Evolutionary conservation across 2,888 invertebrate genomes (phyloP).

Genomic region (Campopleginae sp.): DNA sequence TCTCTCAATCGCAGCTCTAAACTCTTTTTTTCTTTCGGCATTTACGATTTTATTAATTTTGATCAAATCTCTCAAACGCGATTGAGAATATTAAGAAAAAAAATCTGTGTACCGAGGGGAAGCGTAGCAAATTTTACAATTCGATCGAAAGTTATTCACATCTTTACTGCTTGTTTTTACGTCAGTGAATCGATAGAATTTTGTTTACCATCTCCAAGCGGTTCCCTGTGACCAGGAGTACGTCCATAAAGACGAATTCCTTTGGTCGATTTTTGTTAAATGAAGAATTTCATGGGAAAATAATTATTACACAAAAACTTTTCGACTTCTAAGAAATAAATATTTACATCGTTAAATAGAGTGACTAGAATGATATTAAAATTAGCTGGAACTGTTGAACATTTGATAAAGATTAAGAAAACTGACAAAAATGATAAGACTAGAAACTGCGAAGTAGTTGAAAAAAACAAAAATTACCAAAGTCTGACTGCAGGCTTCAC

Average conservation of each 20-base stretch:
- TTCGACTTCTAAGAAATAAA: not conserved
- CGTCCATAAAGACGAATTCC: not conserved
- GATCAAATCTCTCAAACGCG: no score
- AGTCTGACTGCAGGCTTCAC: not conserved
- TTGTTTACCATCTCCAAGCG: not conserved
- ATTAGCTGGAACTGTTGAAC: not conserved
- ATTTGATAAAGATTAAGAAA: not conserved
- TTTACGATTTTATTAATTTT: not conserved
- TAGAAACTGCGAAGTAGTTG: not conserved
- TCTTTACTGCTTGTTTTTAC: not conserved
- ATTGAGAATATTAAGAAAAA: no score
- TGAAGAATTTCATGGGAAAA: not conserved
- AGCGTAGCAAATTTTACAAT: not conserved
- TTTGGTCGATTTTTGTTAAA: not conserved
- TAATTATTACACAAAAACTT: not conserved
- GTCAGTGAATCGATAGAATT: not conserved
- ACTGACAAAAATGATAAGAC: slow-evolving; percentile 3
- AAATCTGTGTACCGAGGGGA: no score
- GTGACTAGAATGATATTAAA: not conserved
- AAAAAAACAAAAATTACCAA: not conserved
- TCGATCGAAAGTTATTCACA: not conserved
- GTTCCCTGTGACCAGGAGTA: not conserved
- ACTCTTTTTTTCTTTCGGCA: not conserved
- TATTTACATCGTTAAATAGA: not conserved
- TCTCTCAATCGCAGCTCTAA: not conserved